These are phyloP conservation scores for Oscheius sp. DNA, from an alignment of 2,888 invertebrate genomes.

Conservation along the genomic window DNA sequence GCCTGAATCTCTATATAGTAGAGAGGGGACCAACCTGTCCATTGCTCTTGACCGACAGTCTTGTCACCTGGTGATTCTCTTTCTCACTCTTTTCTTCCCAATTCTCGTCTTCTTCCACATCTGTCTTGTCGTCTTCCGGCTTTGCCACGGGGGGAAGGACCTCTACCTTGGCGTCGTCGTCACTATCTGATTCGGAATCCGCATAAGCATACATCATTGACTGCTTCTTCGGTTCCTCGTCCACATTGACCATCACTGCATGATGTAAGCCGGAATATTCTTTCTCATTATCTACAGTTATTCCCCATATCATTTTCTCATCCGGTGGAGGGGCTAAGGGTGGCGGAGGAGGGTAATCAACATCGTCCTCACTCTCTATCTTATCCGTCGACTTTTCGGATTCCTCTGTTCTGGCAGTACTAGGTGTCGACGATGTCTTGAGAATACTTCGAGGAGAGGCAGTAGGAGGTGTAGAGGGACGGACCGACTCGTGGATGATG, in stretches of 20 bases:
- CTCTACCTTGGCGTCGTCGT: conserved; percentile 17
- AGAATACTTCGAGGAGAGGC: conserved; percentile 7
- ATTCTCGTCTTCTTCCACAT: neutral
- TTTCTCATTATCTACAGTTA: neutral
- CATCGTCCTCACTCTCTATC: too few relatives aligned
- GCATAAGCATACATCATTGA: conserved; percentile 23
- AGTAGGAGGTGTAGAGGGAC: neutral
- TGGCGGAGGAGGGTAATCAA: neutral
- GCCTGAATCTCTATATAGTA: conserved; percentile 3
- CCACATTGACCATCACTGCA: conserved; percentile 9
- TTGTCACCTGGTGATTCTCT: conserved; percentile 23
- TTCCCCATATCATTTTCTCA: too few relatives aligned
- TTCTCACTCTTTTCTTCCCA: conserved; percentile 25
- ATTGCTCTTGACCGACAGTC: conserved; percentile 31
- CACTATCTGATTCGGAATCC: conserved; percentile 1
- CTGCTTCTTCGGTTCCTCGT: neutral
- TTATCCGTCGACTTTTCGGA: too few relatives aligned
- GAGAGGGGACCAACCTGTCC: conserved; percentile 9
- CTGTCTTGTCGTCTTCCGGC: conserved; percentile 23
- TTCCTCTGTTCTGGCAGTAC: neutral
- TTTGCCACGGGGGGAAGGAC: conserved; percentile 18
- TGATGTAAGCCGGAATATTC: conserved; percentile 11
- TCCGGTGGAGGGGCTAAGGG: neutral
- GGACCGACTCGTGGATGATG: neutral
- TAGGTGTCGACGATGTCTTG: conserved; percentile 5